Base-by-base conservation (phyloP, 2,888 invertebrate genomes). In the Orthonychiurus folsomi region DNA sequence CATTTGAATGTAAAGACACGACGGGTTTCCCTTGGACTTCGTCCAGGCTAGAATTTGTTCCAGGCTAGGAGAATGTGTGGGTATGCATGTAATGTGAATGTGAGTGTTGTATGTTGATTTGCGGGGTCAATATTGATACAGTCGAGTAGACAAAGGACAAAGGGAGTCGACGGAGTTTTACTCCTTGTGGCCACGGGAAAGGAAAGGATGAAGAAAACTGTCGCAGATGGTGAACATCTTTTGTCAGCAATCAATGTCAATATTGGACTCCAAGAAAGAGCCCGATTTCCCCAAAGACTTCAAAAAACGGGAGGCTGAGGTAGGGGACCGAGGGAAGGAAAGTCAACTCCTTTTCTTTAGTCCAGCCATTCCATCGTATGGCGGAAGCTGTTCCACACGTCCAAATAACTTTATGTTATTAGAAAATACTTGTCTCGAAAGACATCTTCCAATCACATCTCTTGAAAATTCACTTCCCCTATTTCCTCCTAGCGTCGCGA, bases 41-140 rank as follows among this genome's bases (percentile, higher is more conserved):
- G n/a, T n/a, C n/a, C n/a, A n/a, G n/a, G n/a, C n/a, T n/a, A n/a
- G n/a, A n/a, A n/a, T n/a, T n/a, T n/a, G n/a, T n/a, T n/a, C n/a
- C n/a, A n/a, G n/a, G n/a, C n/a, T n/a, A n/a, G n/a, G n/a, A 37
- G 37, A 5, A 37, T 37, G 37, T 37, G 37, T 5, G n/a, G 18
- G 48, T 57, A 23, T 57, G 23, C 18, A 60, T 60, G 54, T 60
- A 53, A 23, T 60, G 48, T 53, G 60, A 25, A 55, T 56, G 50
- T 57, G 53, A 56, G 37, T 37, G 37, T 37, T 37, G 59, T 59
- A 59, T 65, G 65, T 66, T 67, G 64, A 69, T 69, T 67, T 69
- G 60, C 37, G 62, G 64, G 69, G 67, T 69, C 69, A 69, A 69
- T 69, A 69, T 69, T 69, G 67, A 69, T 66, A 66, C 66, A 69